Conservation (phyloP, 2,888 invertebrate genomes). For the Calameuta filiformis region DNA sequence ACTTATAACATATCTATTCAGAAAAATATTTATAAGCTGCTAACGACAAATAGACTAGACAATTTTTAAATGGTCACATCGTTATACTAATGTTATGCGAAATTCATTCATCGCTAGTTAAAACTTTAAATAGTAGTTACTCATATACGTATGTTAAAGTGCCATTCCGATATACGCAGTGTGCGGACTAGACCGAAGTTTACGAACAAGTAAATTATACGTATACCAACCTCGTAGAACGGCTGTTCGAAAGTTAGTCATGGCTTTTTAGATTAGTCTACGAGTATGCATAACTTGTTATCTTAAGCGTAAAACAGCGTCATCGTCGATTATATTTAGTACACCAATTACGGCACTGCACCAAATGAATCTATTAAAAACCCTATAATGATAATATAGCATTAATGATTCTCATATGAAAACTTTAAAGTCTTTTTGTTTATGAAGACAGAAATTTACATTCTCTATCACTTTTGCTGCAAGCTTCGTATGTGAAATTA, state of each 20-base stretch:
- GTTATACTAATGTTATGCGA: not conserved
- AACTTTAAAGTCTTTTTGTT: not conserved
- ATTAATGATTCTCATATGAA: not conserved
- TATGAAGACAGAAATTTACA: not conserved
- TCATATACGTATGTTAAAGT: not conserved
- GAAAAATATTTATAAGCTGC: slow-evolving; percentile 38
- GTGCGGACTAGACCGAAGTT: not conserved
- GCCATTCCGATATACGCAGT: not conserved
- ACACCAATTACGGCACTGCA: not conserved
- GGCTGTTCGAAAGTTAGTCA: not conserved
- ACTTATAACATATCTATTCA: slow-evolving; percentile 43
- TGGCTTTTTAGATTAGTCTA: not conserved
- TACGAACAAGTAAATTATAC: not conserved
- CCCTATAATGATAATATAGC: not conserved
- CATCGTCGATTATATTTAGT: not conserved
- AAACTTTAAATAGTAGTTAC: not conserved
- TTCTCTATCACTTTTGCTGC: not conserved
- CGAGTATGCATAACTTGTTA: not conserved
- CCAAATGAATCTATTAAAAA: not conserved
- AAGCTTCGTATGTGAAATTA: not conserved
- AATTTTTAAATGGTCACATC: not conserved
- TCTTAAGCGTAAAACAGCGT: not conserved
- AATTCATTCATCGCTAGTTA: slow-evolving; percentile 2
- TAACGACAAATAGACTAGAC: slow-evolving; percentile 39
- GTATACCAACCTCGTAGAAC: not conserved